Conservation (phyloP, 1,140 invertebrate species). For the Sogatella furcifera region DNA sequence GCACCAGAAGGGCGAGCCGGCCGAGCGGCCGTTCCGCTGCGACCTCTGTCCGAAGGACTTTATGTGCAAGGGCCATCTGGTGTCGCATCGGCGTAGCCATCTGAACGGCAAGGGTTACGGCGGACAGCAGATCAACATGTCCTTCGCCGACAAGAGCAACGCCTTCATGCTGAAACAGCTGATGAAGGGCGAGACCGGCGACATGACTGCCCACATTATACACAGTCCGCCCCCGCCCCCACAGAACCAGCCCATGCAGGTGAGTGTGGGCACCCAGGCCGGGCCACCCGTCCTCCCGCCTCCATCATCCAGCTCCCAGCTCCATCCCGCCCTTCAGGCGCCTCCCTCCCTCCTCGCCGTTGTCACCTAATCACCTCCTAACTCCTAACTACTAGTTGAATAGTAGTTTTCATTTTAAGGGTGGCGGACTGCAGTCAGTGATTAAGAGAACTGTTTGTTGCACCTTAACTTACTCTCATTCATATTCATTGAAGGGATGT, state of each 20-base stretch:
- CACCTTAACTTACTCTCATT: no score
- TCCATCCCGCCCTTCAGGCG: slow-evolving; percentile 19
- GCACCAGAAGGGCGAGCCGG: slow-evolving; percentile 73
- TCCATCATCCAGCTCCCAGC: slow-evolving; percentile 23
- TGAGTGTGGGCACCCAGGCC: slow-evolving; percentile 27
- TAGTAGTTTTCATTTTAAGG: no score
- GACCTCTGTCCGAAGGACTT: slow-evolving; percentile 96
- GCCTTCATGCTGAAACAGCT: slow-evolving; percentile 39
- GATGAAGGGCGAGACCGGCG: slow-evolving; percentile 38
- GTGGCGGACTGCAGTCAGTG: no score
- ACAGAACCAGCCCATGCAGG: slow-evolving; percentile 16
- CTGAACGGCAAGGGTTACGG: slow-evolving; percentile 66
- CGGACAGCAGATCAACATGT: slow-evolving; percentile 59
- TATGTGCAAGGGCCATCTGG: slow-evolving; percentile 85
- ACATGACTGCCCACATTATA: slow-evolving; percentile 28
- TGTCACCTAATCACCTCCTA: slow-evolving; percentile 23
- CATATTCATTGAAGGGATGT: no score
- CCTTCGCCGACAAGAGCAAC: slow-evolving; percentile 66
- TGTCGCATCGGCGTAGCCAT: slow-evolving; percentile 80
- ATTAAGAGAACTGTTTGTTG: no score
- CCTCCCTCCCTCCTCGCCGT: slow-evolving; percentile 25
- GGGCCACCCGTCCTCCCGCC: slow-evolving; percentile 24
- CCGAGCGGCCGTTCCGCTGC: slow-evolving; percentile 85
- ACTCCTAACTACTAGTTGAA: neutral
- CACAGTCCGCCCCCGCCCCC: slow-evolving; percentile 14